Evolutionary conservation across 2,888 invertebrate genomes (phyloP), one percentile per base, ranked within the genome.

Genomic region (Gerris lacustris): DNA sequence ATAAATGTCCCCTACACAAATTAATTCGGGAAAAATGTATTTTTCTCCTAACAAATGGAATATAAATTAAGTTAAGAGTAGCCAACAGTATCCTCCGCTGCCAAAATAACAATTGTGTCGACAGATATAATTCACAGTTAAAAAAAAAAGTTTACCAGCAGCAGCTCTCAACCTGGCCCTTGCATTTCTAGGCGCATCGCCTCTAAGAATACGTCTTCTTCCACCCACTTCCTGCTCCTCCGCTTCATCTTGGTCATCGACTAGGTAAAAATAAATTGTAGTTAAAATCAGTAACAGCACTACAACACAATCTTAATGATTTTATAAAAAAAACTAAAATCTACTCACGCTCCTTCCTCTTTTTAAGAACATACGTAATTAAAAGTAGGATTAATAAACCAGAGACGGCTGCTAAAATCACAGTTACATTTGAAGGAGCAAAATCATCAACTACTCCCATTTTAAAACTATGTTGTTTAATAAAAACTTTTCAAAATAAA

Each of bases 121-220:
- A 31, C 1, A 31, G 31, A 31, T 2, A 31, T 31, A 31, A 31
- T 31, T 31, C 31, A 31, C 1, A 31, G 31, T 31, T n/a, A n/a
- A n/a, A 31, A 31, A 31, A 31, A 31, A 31, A 31, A 31, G 31
- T 31, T 31, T 64, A 64, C 74, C 74, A 44, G 72, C 73, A 68
- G 73, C 74, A 66, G 73, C 74, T 68, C 74, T 71, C 43, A 74
- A 47, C n/a, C 75, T 68, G 15, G 74, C 74, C 66, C 75, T 73
- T 9, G 75, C 73, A 72, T 73, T 75, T 55, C 74, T 71, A 9
- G 72, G 72, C 17, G 68, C 72, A n/a, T 72, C 70, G 43, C 71
- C 74, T 71, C 64, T 64, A 9, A 31, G 11, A 55, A 55, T 9
- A 11, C 55, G 9, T 55, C 55, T 55, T 55, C 73, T 71, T 66